Conservation (phyloP, 2,888 invertebrate genomes). For the Malacosoma neustria region DNA sequence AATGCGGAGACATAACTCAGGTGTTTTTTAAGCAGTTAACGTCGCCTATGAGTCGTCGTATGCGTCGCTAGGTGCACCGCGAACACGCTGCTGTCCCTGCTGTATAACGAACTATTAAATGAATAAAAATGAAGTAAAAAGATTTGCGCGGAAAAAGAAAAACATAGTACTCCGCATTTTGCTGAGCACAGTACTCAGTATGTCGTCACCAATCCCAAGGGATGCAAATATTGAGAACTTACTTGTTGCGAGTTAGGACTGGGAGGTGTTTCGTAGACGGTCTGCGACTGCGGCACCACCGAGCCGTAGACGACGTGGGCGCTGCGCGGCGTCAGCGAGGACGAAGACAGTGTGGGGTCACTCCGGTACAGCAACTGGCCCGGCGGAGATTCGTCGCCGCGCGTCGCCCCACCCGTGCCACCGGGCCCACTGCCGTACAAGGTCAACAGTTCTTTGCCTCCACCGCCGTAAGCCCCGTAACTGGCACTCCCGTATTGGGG, state of each 20-base stretch:
- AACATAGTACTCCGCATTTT: too few relatives aligned
- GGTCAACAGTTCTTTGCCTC: slow-evolving; percentile 33
- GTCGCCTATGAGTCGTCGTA: too few relatives aligned
- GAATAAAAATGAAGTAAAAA: too few relatives aligned
- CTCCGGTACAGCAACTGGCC: slow-evolving; percentile 76
- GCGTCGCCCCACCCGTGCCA: slow-evolving; percentile 26
- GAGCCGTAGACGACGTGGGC: slow-evolving; percentile 66
- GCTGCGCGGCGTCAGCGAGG: slow-evolving; percentile 68
- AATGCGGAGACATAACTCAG: too few relatives aligned
- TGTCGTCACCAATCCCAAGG: too few relatives aligned
- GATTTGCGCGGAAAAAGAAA: too few relatives aligned
- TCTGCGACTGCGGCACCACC: slow-evolving; percentile 55
- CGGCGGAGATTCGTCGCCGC: slow-evolving; percentile 70
- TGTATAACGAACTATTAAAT: too few relatives aligned
- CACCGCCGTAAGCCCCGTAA: slow-evolving; percentile 26
- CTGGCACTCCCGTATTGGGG: slow-evolving; percentile 47
- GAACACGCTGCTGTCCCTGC: too few relatives aligned
- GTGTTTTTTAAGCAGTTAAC: too few relatives aligned
- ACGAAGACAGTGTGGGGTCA: slow-evolving; percentile 80
- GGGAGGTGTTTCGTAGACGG: slow-evolving; percentile 70
- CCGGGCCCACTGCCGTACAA: slow-evolving; percentile 33
- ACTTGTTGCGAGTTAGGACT: slow-evolving; percentile 76
- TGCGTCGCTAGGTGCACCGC: too few relatives aligned
- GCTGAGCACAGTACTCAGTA: too few relatives aligned
- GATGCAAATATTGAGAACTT: too few relatives aligned